phyloP scores from a whole-genome alignment of 2,888 invertebrate genomes.

The Corbicula japonica region DNA sequence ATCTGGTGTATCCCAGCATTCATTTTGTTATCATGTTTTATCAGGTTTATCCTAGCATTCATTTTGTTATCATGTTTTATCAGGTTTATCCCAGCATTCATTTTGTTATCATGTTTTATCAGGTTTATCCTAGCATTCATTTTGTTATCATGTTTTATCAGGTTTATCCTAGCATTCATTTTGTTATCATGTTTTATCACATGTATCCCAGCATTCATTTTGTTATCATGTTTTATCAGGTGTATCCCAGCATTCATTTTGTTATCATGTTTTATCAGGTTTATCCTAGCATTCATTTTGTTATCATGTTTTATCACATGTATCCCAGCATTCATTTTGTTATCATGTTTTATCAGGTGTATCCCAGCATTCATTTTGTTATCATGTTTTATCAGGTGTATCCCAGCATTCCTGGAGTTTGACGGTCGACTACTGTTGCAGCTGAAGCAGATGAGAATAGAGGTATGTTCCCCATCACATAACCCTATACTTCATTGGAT shows the following conservation, averaged over 20 bases:
- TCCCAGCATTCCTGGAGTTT: conserved; percentile 77
- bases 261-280: background rate
- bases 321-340: background rate
- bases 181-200: no score
- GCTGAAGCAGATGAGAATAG: conserved; percentile 79
- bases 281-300: no score
- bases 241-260: background rate
- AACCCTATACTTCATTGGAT: no score
- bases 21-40: background rate
- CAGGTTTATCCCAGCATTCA: background rate
- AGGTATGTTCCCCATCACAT: conserved; percentile 66
- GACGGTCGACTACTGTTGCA: conserved; percentile 81
- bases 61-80: no score
- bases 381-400: conserved; percentile 68
- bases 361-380: background rate
- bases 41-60: no score
- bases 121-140: no score
- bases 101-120: background rate
- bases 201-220: background rate
- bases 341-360: background rate
- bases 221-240: background rate
- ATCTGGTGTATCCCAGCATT: background rate
- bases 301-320: background rate
- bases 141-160: no score
- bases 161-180: no score